Conservation (phyloP, 2,888 invertebrate species). For the Drosophila austrosaltans region DNA sequence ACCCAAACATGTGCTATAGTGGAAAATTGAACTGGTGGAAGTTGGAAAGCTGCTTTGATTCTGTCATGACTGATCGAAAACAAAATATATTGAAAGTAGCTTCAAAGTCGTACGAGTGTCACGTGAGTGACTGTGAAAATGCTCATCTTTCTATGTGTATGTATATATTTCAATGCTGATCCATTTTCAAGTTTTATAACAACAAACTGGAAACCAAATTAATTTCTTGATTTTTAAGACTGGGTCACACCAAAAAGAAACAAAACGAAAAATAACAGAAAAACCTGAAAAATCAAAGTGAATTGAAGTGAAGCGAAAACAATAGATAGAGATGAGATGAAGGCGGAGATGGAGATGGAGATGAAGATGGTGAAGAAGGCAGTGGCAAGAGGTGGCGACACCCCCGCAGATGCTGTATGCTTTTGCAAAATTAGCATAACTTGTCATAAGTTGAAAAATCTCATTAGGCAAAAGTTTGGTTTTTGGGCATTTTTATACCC, state of each 20-base stretch:
- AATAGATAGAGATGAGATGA: slow-evolving; percentile 38
- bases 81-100: too few species aligned
- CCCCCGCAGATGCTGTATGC: slow-evolving; percentile 47
- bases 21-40: too few species aligned
- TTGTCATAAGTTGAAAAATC: slow-evolving; percentile 79
- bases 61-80: too few species aligned
- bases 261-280: slow-evolving; percentile 3
- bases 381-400: slow-evolving; percentile 25
- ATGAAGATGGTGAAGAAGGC: slow-evolving; percentile 14
- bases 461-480: slow-evolving; percentile 65
- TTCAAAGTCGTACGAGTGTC: too few species aligned
- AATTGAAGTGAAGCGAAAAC: slow-evolving; percentile 46
- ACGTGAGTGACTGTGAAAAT: too few species aligned
- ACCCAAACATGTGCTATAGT: too few species aligned
- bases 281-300: slow-evolving; percentile 25
- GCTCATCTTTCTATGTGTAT: not conserved
- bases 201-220: slow-evolving; percentile 1
- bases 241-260: slow-evolving; percentile 32
- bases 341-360: slow-evolving; percentile 29
- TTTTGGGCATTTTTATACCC: slow-evolving; percentile 22
- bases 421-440: slow-evolving; percentile 70
- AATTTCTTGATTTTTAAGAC: slow-evolving; percentile 26
- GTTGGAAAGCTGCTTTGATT: too few species aligned
- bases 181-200: slow-evolving; percentile 5
- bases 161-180: not conserved